Percentiles rank a stretch among this genome's conserved stretches.
These are phyloP conservation scores for Apostichopus leukothele DNA, from an alignment of 53 echinoderm and acorn worm genomes.

Conservation along the genomic window DNA sequence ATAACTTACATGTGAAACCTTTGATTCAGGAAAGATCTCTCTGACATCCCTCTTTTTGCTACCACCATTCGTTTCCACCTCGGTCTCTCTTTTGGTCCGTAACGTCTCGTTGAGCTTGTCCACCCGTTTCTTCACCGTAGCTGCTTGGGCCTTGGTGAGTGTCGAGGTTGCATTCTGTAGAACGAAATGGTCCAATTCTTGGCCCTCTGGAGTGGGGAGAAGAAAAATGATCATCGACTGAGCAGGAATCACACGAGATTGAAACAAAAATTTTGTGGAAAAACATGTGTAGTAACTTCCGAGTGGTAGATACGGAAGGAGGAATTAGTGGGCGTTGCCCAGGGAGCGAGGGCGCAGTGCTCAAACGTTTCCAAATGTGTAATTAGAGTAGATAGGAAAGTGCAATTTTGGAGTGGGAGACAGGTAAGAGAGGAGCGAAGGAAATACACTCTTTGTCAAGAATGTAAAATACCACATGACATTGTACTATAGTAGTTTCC, in stretches of 20 bases:
- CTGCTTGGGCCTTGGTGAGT: slow-evolving; percentile 89
- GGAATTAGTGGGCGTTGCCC: too few species aligned
- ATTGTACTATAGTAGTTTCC: too few species aligned
- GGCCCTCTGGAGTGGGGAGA: slow-evolving; percentile 63
- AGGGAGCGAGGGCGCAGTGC: too few species aligned
- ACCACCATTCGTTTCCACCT: slow-evolving; percentile 47
- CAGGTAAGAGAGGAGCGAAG: too few species aligned
- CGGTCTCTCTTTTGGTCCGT: slow-evolving; percentile 63
- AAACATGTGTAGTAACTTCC: too few species aligned
- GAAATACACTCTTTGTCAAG: too few species aligned
- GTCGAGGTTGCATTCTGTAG: slow-evolving; percentile 86
- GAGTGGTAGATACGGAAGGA: too few species aligned
- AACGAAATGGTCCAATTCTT: slow-evolving; percentile 67
- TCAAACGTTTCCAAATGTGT: too few species aligned
- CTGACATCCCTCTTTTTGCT: slow-evolving; percentile 72
- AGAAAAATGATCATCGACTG: neutral
- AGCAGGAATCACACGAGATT: neutral
- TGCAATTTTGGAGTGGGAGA: too few species aligned
- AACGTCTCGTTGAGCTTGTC: slow-evolving; percentile 87
- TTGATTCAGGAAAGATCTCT: slow-evolving; percentile 79
- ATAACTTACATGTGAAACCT: neutral
- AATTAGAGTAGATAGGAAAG: too few species aligned
- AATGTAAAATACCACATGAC: too few species aligned
- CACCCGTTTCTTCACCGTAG: slow-evolving; percentile 87
- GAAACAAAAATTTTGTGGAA: too few species aligned